phyloP scores from a whole-genome alignment of 2,113 vertebrate genomes.

The Panthera uncia region DNA sequence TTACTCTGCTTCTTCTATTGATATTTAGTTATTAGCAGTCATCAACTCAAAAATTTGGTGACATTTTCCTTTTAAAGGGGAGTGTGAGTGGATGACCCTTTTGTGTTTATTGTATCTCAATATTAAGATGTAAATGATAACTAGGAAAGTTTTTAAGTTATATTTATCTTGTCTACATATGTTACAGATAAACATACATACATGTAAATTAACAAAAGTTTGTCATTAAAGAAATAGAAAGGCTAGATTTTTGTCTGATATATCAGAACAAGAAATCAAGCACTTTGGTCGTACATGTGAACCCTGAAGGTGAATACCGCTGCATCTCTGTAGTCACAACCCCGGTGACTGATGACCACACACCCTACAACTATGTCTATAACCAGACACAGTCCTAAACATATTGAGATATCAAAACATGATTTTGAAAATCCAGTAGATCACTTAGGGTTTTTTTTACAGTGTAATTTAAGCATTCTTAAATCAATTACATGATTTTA shows the following conservation, averaged over 20 bases:
- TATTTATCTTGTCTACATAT: background rate
- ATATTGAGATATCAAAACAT: background rate
- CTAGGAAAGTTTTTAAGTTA: background rate
- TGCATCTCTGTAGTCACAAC: background rate
- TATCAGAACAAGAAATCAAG: background rate
- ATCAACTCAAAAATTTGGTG: slow-evolving; percentile 10
- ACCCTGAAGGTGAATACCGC: background rate
- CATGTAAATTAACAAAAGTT: background rate
- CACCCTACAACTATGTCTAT: background rate
- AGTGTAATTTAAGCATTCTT: background rate
- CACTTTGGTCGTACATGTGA: background rate
- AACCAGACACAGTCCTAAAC: background rate
- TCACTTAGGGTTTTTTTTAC: background rate
- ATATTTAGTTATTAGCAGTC: background rate
- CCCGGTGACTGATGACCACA: background rate
- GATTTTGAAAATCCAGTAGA: background rate
- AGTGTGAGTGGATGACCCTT: background rate
- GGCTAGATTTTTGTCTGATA: background rate
- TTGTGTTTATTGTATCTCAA: background rate
- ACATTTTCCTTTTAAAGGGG: background rate
- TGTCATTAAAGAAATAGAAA: slow-evolving; percentile 30
- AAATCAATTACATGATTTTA: slow-evolving; percentile 26
- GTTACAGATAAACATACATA: background rate
- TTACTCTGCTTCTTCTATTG: background rate
- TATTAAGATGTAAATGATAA: background rate